Evolutionary conservation across 2,797 vertebrate genomes (phyloP).

Genomic region (Poeciliopsis turneri): DNA sequence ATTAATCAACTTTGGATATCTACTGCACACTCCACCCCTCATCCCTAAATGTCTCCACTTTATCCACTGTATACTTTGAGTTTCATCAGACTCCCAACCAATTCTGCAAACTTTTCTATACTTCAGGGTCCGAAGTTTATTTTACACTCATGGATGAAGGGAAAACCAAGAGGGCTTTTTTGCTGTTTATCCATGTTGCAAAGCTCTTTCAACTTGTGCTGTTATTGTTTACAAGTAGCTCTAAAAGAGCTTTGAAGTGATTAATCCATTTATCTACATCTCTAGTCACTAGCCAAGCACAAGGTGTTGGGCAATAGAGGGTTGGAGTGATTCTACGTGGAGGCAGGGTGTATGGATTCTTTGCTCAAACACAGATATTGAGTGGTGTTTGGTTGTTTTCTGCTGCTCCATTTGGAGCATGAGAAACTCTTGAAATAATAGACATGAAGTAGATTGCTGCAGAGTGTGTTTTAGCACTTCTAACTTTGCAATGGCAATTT

Average conservation of each 20-base stretch:
- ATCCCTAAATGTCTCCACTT: neutral
- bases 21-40: neutral
- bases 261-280: conserved; percentile 33
- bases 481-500: neutral
- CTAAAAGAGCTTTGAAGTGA: conserved; percentile 38
- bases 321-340: conserved; percentile 3
- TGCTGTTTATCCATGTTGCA: conserved; percentile 18
- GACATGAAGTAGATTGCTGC: conserved; percentile 2
- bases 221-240: conserved; percentile 34
- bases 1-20: neutral
- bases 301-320: conserved; percentile 16
- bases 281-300: conserved; percentile 9
- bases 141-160: neutral
- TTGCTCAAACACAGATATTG: conserved; percentile 18
- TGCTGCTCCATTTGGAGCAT: conserved; percentile 9
- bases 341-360: conserved; percentile 22
- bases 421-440: neutral
- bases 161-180: neutral
- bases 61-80: neutral
- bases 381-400: conserved; percentile 20
- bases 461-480: neutral
- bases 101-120: neutral
- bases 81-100: neutral
- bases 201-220: conserved; percentile 15
- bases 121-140: conserved; percentile 1